phyloP scores from a whole-genome alignment of 2,888 invertebrate species.

The Acrobeloides nanus region DNA sequence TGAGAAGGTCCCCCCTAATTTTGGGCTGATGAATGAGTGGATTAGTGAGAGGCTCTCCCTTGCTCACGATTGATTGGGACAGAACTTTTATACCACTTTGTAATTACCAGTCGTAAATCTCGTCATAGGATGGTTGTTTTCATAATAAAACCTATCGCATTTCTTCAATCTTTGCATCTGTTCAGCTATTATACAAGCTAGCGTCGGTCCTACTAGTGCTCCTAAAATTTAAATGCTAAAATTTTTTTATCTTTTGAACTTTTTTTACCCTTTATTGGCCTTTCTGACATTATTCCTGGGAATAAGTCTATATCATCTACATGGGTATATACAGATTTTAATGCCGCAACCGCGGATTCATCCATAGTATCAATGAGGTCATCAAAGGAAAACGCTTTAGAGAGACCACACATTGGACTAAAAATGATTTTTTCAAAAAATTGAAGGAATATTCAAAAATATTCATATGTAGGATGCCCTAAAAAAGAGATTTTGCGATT shows the following conservation, averaged over 20 bases:
- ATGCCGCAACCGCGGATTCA: constrained; percentile 32
- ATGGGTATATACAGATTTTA: constrained; percentile 57
- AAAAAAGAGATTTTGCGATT: too few relatives aligned
- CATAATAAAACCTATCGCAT: constrained; percentile 90
- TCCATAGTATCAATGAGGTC: constrained; percentile 71
- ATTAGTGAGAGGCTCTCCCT: too few relatives aligned
- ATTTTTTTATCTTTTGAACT: background rate
- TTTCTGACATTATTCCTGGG: constrained; percentile 81
- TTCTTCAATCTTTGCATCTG: constrained; percentile 63
- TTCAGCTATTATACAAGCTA: constrained; percentile 84
- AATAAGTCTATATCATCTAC: constrained; percentile 91
- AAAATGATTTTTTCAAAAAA: too few relatives aligned
- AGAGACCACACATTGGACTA: constrained; percentile 72
- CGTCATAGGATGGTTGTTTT: constrained; percentile 43
- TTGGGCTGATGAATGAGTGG: too few relatives aligned
- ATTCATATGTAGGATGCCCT: too few relatives aligned
- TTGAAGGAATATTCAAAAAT: too few relatives aligned
- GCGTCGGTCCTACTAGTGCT: constrained; percentile 77
- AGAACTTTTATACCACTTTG: too few relatives aligned
- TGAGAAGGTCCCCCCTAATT: too few relatives aligned
- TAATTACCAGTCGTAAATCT: constrained; percentile 48
- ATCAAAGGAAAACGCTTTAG: constrained; percentile 74
- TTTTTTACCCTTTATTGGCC: constrained; percentile 60
- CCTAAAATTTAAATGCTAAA: constrained; percentile 60
- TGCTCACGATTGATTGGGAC: too few relatives aligned